phyloP scores from a whole-genome alignment of 1,140 invertebrate genomes.

The Hylyphantes graminicola region DNA sequence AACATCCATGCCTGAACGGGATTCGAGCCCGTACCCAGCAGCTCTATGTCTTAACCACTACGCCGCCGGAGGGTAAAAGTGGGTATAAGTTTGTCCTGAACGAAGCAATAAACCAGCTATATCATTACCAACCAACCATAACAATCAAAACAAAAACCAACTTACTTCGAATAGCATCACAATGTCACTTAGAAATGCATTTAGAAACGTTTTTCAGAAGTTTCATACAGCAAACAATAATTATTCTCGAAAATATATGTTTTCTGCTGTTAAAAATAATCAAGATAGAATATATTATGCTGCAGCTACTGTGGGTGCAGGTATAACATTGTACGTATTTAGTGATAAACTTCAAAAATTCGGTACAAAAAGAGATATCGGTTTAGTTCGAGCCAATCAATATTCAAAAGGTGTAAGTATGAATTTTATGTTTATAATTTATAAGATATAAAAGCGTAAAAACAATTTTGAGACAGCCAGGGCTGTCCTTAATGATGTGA shows the following conservation, averaged over 20 bases:
- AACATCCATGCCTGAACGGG: too few species aligned
- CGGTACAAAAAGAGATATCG: constrained; percentile 48
- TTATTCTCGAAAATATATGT: not conserved
- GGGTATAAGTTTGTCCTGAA: too few species aligned
- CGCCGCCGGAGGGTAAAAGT: too few species aligned
- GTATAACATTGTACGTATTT: constrained; percentile 40
- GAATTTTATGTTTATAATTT: not conserved
- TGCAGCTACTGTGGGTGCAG: constrained; percentile 20
- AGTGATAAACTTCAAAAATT: constrained; percentile 56
- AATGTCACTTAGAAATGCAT: constrained; percentile 17
- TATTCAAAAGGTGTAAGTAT: constrained; percentile 38
- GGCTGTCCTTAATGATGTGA: not conserved
- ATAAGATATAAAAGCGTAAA: not conserved
- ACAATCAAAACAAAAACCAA: too few species aligned
- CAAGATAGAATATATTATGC: constrained; percentile 44
- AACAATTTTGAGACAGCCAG: not conserved
- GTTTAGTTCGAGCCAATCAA: constrained; percentile 51
- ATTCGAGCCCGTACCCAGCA: too few species aligned
- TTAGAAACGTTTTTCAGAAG: constrained; percentile 9
- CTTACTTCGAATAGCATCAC: too few species aligned
- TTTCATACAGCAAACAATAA: not conserved
- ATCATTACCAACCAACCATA: too few species aligned
- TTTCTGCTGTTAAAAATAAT: constrained; percentile 1
- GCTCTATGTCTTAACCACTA: too few species aligned
- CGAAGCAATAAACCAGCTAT: too few species aligned